Evolutionary conservation across 2,113 vertebrate species (phyloP), one percentile per base, ranked within the genome.

Genomic region (Colossoma macropomum): DNA sequence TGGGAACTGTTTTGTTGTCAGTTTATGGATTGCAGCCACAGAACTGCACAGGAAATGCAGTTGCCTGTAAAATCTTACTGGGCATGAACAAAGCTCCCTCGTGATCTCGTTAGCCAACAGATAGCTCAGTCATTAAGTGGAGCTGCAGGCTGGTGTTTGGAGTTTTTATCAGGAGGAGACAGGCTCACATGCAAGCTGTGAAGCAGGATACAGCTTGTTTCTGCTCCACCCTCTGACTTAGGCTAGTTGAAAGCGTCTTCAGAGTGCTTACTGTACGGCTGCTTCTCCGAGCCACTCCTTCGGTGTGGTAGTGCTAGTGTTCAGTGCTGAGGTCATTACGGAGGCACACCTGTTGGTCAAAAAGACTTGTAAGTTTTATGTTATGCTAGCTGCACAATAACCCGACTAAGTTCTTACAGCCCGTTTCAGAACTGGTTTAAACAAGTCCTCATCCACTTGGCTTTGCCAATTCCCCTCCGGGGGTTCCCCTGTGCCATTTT

Each of bases 161-260:
- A 19, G 63, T 27, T 69, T 76, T 84, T 80, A 84, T 80, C 78
- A 77, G 82, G 75, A 60, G 34, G 54, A 78, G 60, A 23, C 80
- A 80, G 72, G 34, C 63, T 68, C 19, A 16, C 16, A n/a, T 21
- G 4, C 59, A 27, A 62, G 17, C 45, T 5, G 32, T 56, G 50
- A 60, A 69, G 77, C 77, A 69, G 77, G 77, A 78, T 52, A 60
- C 68, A 79, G 74, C 38, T 71, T 62, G 27, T 16, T 15, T n/a
- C 41, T 50, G 66, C 75, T 59, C 50, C 81, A 25, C 65, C 74
- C 38, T 63, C 3, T 56, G 54, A 56, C 54, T 56, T 4, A 21
- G 54, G 21, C 50, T 52, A 15, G 50, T 19, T 17, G 54, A 56
- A 23, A 56, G 54, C 21, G 54, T 23, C 54, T 56, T 56, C 23